These are phyloP conservation scores for Drosophila buzzatii DNA, from an alignment of 2,888 invertebrate species.

Conservation along the genomic window DNA sequence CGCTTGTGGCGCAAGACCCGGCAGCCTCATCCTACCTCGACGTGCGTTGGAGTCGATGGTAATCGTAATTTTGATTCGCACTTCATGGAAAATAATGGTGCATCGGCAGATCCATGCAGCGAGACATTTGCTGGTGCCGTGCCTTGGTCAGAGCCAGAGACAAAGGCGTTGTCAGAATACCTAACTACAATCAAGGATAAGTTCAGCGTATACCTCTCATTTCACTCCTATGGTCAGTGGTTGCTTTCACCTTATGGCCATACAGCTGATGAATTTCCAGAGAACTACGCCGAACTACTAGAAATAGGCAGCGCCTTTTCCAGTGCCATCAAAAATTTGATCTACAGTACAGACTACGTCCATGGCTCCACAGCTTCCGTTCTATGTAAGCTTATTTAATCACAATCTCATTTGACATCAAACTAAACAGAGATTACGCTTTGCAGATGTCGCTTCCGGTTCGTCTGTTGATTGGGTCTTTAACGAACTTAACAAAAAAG, in stretches of 20 bases:
- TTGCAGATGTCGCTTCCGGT: slow-evolving; percentile 85
- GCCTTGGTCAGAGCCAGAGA: slow-evolving; percentile 87
- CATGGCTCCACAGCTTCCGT: slow-evolving; percentile 87
- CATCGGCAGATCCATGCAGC: slow-evolving; percentile 84
- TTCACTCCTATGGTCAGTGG: slow-evolving; percentile 89
- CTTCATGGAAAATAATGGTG: slow-evolving; percentile 85
- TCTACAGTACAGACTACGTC: slow-evolving; percentile 86
- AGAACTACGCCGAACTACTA: slow-evolving; percentile 85
- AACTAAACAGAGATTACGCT: neutral
- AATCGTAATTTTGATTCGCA: slow-evolving; percentile 84
- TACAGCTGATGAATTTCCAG: slow-evolving; percentile 77
- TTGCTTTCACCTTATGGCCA: slow-evolving; percentile 88
- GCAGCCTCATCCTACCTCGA: slow-evolving; percentile 82
- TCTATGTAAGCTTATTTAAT: slow-evolving; percentile 85
- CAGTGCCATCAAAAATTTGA: slow-evolving; percentile 85
- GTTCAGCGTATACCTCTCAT: slow-evolving; percentile 87
- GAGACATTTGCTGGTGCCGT: slow-evolving; percentile 86
- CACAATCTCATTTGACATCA: neutral
- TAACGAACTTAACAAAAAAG: slow-evolving; percentile 85
- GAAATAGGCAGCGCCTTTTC: slow-evolving; percentile 86
- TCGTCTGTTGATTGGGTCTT: slow-evolving; percentile 87
- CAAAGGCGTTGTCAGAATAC: slow-evolving; percentile 85
- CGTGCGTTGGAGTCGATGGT: slow-evolving; percentile 83
- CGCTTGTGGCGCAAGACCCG: slow-evolving; percentile 90
- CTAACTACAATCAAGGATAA: slow-evolving; percentile 85